Percentiles rank a stretch among this genome's conserved stretches.
phyloP scores from a whole-genome alignment of 2,888 invertebrate genomes.

The Leptopilina drosophilae region DNA sequence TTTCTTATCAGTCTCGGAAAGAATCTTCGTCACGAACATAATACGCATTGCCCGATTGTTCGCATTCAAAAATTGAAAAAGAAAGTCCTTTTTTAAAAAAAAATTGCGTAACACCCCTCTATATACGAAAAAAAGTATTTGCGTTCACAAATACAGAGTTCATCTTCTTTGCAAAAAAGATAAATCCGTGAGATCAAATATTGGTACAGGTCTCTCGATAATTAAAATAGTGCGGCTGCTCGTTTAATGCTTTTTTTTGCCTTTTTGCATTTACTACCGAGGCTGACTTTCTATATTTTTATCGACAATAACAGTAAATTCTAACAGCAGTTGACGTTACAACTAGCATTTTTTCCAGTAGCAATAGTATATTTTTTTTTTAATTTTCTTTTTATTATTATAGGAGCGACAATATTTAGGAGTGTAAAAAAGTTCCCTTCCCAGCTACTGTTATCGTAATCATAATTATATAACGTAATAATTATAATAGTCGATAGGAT shows the following conservation, averaged over 20 bases:
- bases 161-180: slow-evolving; percentile 47
- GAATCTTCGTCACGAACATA: slow-evolving; percentile 20
- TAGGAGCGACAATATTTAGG: slow-evolving; percentile 47
- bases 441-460: slow-evolving; percentile 50
- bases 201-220: slow-evolving; percentile 40
- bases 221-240: slow-evolving; percentile 37
- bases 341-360: slow-evolving; percentile 28
- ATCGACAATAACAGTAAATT: slow-evolving; percentile 36
- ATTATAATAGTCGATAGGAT: slow-evolving; percentile 51
- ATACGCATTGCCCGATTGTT: background rate
- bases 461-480: slow-evolving; percentile 47
- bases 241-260: slow-evolving; percentile 12
- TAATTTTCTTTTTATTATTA: slow-evolving; percentile 20
- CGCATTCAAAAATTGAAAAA: background rate
- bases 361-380: slow-evolving; percentile 42
- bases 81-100: slow-evolving; percentile 14
- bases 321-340: slow-evolving; percentile 34
- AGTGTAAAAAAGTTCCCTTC: slow-evolving; percentile 62
- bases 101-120: slow-evolving; percentile 15
- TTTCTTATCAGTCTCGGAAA: too few species aligned
- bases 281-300: slow-evolving; percentile 30
- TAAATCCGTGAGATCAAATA: slow-evolving; percentile 60
- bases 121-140: slow-evolving; percentile 1
- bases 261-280: slow-evolving; percentile 26
- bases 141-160: slow-evolving; percentile 43